Percentiles rank a stretch among this genome's conserved stretches.
phyloP scores from a whole-genome alignment of 2,113 vertebrate species.

The Corythornis vintsioides region DNA sequence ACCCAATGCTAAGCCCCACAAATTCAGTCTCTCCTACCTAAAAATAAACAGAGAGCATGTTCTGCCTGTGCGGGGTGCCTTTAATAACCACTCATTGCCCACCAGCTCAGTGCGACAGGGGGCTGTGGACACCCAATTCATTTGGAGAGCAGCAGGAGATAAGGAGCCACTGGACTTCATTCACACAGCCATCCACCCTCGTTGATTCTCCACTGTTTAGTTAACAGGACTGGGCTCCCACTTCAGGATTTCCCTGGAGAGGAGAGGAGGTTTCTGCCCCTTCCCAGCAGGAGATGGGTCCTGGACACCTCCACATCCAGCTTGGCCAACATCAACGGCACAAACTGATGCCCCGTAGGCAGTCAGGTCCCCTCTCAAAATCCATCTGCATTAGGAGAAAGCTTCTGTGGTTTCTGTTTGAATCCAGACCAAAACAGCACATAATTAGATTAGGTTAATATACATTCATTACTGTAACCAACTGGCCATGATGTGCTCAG shows the following conservation, averaged over 20 bases:
- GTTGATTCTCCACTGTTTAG: background rate
- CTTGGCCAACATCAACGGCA: background rate
- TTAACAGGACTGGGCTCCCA: background rate
- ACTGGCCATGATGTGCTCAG: rapidly evolving
- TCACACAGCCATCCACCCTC: background rate
- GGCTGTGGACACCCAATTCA: background rate
- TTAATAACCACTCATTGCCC: background rate
- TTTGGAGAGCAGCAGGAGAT: background rate
- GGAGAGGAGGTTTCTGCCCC: background rate
- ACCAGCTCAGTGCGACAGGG: background rate
- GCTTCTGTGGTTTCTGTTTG: background rate
- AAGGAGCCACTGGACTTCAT: background rate
- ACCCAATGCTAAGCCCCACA: background rate
- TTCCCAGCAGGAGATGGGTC: background rate
- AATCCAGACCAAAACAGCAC: background rate
- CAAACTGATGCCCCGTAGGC: rapidly evolving
- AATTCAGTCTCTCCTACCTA: background rate
- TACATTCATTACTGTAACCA: background rate
- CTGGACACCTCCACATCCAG: background rate
- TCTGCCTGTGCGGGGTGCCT: background rate
- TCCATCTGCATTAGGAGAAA: background rate
- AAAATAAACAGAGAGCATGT: conserved; percentile 4
- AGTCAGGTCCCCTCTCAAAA: background rate
- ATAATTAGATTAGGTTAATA: background rate
- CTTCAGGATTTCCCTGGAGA: background rate